Evolutionary conservation across 2,888 invertebrate genomes (phyloP).

Genomic region (Eupithecia exiguata): DNA sequence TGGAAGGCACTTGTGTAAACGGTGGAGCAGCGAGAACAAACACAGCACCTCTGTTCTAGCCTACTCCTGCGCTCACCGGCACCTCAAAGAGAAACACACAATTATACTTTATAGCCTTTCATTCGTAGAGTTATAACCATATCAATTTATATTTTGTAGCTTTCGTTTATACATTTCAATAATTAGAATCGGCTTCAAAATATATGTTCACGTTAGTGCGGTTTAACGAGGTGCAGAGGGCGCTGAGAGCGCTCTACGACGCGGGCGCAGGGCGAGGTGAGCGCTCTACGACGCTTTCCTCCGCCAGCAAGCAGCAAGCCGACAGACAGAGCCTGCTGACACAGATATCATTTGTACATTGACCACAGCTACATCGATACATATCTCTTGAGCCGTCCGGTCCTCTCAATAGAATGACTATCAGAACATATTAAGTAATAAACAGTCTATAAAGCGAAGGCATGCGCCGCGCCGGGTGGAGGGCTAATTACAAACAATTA

Average conservation of each 20-base stretch:
- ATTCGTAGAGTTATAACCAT: constrained; percentile 17
- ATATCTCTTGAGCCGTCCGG: not conserved
- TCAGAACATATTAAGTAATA: constrained; percentile 78
- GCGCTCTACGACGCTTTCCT: not conserved
- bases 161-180: constrained; percentile 14
- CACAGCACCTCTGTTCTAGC: constrained; percentile 21
- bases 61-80: constrained; percentile 1
- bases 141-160: constrained; percentile 15
- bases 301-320: not conserved
- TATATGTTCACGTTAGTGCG: not conserved
- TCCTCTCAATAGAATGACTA: constrained; percentile 41
- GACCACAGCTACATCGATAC: not conserved
- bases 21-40: constrained; percentile 39
- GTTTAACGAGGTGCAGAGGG: not conserved
- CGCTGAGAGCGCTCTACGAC: not conserved
- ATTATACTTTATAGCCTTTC: constrained; percentile 17
- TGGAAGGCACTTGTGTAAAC: constrained; percentile 77
- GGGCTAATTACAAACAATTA: constrained; percentile 79
- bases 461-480: constrained; percentile 48
- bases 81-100: constrained; percentile 23
- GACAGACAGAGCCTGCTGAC: not conserved
- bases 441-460: constrained; percentile 74
- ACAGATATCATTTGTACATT: not conserved
- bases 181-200: constrained; percentile 9
- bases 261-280: not conserved